A percentile compares a stretch with the other conserved stretches of the same genome.
phyloP scores from a whole-genome alignment of 2,797 vertebrate genomes.

The Alca torda region DNA sequence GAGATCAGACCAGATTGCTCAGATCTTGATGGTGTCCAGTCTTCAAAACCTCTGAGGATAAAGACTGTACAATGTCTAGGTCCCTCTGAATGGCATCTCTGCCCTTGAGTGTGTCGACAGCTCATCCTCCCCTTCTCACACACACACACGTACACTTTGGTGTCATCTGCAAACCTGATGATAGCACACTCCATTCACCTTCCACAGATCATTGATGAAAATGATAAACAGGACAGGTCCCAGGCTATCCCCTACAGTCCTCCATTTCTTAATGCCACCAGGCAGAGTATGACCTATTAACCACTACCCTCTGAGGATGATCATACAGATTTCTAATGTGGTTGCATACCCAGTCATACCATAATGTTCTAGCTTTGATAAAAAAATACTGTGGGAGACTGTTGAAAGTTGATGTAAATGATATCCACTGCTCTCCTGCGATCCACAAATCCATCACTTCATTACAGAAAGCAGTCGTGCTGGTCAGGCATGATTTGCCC shows the following conservation, averaged over 20 bases:
- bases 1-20: not conserved
- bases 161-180: not conserved
- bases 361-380: not conserved
- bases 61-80: not conserved
- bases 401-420: not conserved
- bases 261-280: not conserved
- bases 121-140: not conserved
- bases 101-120: not conserved
- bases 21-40: not conserved
- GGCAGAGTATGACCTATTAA: not conserved
- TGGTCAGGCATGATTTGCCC: slow-evolving; percentile 47
- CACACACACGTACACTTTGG: not conserved
- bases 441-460: slow-evolving; percentile 7
- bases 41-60: not conserved
- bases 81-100: not conserved
- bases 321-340: not conserved
- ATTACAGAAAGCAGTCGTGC: slow-evolving; percentile 3
- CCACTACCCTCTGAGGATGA: not conserved
- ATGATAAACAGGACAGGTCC: not conserved
- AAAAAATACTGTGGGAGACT: not conserved
- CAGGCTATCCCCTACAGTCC: not conserved
- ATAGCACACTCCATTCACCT: not conserved
- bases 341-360: not conserved
- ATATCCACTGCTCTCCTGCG: not conserved
- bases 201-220: not conserved